Percentiles rank a stretch among this genome's conserved stretches.
These are phyloP conservation scores for Gallinago media DNA, from an alignment of 2,113 vertebrate species.

Conservation along the genomic window DNA sequence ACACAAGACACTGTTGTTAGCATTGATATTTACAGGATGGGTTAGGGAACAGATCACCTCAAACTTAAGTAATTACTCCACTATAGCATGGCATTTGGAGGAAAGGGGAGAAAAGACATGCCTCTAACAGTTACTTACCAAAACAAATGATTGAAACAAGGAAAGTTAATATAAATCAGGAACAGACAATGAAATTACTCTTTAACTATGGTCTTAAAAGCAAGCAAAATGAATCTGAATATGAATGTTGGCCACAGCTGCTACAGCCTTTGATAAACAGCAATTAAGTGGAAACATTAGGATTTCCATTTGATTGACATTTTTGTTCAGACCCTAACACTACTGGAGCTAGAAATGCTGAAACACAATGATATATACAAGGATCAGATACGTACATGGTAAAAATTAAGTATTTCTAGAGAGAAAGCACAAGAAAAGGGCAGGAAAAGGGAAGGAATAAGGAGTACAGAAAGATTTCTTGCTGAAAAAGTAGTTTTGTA, in stretches of 20 bases:
- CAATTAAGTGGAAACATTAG: background rate
- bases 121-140: conserved; percentile 67
- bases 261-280: conserved; percentile 13
- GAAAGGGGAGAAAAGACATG: background rate
- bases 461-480: background rate
- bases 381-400: background rate
- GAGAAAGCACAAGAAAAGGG: background rate
- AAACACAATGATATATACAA: background rate
- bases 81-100: conserved; percentile 1
- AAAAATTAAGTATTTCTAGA: background rate
- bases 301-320: background rate
- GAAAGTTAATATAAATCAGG: conserved; percentile 61
- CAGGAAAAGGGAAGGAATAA: background rate
- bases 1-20: conserved; percentile 90
- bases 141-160: conserved; percentile 62
- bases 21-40: conserved; percentile 81
- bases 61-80: conserved; percentile 43
- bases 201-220: conserved; percentile 49
- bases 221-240: conserved; percentile 48
- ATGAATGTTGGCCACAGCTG: conserved; percentile 35
- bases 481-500: background rate
- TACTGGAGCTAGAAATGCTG: background rate
- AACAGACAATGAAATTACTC: conserved; percentile 57
- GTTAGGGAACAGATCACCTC: conserved; percentile 79
- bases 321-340: background rate